Percentiles rank a stretch among this genome's conserved stretches.
Evolutionary conservation across 2,888 invertebrate genomes (phyloP).

Genomic region (Melieria omissa): DNA sequence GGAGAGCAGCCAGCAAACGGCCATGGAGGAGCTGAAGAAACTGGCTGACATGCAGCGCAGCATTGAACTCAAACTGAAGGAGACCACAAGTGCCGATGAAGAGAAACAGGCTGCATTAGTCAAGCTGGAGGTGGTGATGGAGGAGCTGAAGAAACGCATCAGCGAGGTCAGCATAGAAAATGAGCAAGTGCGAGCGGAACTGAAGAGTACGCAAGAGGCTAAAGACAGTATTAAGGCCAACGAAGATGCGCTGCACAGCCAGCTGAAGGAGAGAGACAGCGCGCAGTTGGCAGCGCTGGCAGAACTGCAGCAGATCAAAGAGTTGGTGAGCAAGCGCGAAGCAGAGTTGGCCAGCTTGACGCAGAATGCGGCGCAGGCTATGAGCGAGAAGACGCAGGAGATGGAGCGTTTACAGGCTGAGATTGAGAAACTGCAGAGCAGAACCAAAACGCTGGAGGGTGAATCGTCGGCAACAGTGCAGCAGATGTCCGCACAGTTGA

Average conservation of each 20-base stretch:
- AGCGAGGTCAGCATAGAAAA: slow-evolving; percentile 52
- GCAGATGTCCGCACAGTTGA: slow-evolving; percentile 41
- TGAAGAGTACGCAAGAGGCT: slow-evolving; percentile 25
- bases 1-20: slow-evolving; percentile 40
- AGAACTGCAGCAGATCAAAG: slow-evolving; percentile 36
- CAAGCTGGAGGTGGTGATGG: slow-evolving; percentile 68
- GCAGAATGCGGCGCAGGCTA: slow-evolving; percentile 22
- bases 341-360: slow-evolving; percentile 26
- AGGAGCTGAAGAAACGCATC: slow-evolving; percentile 55
- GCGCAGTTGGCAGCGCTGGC: slow-evolving; percentile 13
- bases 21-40: slow-evolving; percentile 35
- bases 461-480: slow-evolving; percentile 42
- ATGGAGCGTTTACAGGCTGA: slow-evolving; percentile 38
- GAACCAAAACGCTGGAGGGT: slow-evolving; percentile 33
- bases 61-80: slow-evolving; percentile 39
- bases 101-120: slow-evolving; percentile 33
- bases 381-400: slow-evolving; percentile 37
- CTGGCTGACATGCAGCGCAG: slow-evolving; percentile 34
- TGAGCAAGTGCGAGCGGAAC: slow-evolving; percentile 54
- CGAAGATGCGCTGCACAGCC: slow-evolving; percentile 21
- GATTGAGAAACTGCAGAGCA: slow-evolving; percentile 41
- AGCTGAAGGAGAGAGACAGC: slow-evolving; percentile 33
- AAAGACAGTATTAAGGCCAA: slow-evolving; percentile 19
- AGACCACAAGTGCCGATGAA: slow-evolving; percentile 28
- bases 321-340: slow-evolving; percentile 32